Evolutionary conservation across 2,888 invertebrate species (phyloP), one percentile per base, ranked within the genome.

Genomic region (Emesis russula): DNA sequence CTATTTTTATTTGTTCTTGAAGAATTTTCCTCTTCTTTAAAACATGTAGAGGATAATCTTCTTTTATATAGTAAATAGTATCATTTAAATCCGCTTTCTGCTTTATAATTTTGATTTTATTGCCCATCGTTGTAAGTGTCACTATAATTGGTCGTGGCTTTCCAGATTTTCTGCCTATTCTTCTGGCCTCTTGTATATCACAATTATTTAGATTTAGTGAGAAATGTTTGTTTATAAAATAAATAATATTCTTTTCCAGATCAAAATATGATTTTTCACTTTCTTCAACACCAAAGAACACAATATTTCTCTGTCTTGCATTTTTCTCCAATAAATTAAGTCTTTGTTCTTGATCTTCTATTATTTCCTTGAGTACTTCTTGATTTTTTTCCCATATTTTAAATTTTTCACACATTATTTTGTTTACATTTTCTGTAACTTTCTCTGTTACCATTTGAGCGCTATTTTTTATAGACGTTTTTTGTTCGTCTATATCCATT

Each of bases 61-160:
- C 25, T 70, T 36, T 70, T 70, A 70, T 70, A 6, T 70, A 70
- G 18, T 70, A 70, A 36, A 31, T 18, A 31, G 70, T 70, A 70
- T 70, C 5, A 25, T 70, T 70, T 70, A 70, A 18, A n/a, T 1
- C 11, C 25, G 25, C 2, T 18, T 31, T 70, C 36, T 70, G 31
- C 25, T 70, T 70, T 15, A 70, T 25, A 7, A 25, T 31, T 70
- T 70, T 31, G n/a, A 33, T 7, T 25, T 70, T 70, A 13, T 7
- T 33, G 36, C 70, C 5, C 70, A 70, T 6, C 25, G 33, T 18
- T 7, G 31, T 36, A 15, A 70, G 25, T n/a, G 70, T 70, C 15
- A 70, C 31, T 4, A 13, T 70, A 18, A 70, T 70, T 2, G 70
- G 70, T 15, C 33, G 70, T 3, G 70, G 70, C 13, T 70, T 70